Evolutionary conservation across 1,140 invertebrate genomes (phyloP).

Genomic region (Metaphire vulgaris): DNA sequence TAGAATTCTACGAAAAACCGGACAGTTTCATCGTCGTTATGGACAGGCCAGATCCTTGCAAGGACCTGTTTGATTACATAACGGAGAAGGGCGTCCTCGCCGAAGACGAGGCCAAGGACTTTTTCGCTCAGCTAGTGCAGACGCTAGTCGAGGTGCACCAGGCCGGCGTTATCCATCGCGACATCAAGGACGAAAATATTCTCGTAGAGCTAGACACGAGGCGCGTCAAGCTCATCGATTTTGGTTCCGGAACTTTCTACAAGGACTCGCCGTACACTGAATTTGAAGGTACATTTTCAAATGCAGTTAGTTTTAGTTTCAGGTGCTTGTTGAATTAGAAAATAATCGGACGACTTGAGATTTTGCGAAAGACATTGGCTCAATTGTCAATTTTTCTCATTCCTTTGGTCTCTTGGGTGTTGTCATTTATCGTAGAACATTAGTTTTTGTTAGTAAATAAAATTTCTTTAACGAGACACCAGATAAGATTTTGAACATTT

Average conservation of each 20-base stretch:
- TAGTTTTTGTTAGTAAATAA: no score
- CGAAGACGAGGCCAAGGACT: slow-evolving; percentile 56
- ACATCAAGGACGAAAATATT: slow-evolving; percentile 67
- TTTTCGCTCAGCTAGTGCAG: slow-evolving; percentile 56
- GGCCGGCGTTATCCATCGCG: slow-evolving; percentile 57
- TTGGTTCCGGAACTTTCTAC: slow-evolving; percentile 62
- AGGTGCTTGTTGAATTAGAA: no score
- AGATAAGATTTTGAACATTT: no score
- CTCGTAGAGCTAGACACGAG: slow-evolving; percentile 59
- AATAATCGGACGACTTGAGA: no score
- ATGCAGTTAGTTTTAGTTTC: no score
- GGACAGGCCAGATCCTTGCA: slow-evolving; percentile 60
- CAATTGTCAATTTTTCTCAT: no score
- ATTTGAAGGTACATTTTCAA: slow-evolving; percentile 68
- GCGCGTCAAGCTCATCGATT: slow-evolving; percentile 60
- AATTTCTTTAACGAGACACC: no score
- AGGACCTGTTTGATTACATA: slow-evolving; percentile 66
- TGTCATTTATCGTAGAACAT: no score
- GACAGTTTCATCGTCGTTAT: slow-evolving; percentile 60
- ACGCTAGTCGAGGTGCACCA: slow-evolving; percentile 48
- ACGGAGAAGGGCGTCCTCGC: slow-evolving; percentile 58
- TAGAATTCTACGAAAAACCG: slow-evolving; percentile 59
- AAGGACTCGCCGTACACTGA: slow-evolving; percentile 60
- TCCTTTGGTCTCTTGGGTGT: no score
- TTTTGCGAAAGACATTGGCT: no score